A percentile compares a stretch with the other conserved stretches of the same genome.
Conservation (phyloP, 2,888 invertebrate species). For the Craniophora ligustri region DNA sequence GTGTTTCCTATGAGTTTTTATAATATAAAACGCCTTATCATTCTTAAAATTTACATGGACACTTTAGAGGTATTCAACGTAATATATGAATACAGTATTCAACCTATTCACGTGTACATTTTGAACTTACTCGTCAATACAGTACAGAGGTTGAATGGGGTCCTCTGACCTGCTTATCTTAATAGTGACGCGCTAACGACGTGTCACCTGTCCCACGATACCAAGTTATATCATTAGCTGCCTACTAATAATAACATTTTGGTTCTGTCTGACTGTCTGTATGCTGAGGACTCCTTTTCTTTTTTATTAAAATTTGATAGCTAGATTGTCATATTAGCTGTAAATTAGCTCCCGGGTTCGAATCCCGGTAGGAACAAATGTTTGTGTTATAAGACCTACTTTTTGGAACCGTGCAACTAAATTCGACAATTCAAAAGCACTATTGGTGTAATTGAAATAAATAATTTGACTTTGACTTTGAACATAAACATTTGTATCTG, state of each 20-base stretch:
- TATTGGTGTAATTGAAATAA: no score
- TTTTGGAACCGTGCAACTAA: no score
- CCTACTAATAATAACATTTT: background rate
- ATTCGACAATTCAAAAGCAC: no score
- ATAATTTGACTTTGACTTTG: no score
- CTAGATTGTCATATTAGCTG: no score
- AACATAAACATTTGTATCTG: no score
- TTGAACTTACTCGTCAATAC: constrained; percentile 7
- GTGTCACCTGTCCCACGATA: constrained; percentile 12
- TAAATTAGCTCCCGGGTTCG: no score
- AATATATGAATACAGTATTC: constrained; percentile 8
- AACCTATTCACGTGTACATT: constrained; percentile 17
- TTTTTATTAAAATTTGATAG: background rate
- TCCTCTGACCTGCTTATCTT: constrained; percentile 49
- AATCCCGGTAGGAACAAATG: no score
- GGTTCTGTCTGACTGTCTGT: constrained; percentile 3
- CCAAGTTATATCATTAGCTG: constrained; percentile 36
- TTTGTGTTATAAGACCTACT: no score
- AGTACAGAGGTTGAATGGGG: constrained; percentile 19
- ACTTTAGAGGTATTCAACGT: background rate
- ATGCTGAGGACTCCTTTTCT: background rate
- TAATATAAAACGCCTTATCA: no score
- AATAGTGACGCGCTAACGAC: constrained; percentile 37
- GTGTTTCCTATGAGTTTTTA: no score
- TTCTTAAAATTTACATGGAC: background rate